A percentile compares a stretch with the other conserved stretches of the same genome.
Conservation (phyloP, 2,797 vertebrate species). For the Spinus olivaceus region DNA sequence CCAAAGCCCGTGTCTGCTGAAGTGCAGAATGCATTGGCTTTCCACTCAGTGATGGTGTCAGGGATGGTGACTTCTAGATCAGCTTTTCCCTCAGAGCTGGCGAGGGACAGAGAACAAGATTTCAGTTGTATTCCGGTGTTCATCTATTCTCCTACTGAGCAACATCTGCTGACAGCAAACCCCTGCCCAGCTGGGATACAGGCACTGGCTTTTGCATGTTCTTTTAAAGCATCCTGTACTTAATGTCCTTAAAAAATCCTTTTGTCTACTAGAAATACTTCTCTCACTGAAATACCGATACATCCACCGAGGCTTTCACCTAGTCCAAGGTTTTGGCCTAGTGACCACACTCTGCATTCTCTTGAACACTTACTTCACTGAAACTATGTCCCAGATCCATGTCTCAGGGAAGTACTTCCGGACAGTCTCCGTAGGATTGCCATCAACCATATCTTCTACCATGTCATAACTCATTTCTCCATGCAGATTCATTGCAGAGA, state of each 20-base stretch:
- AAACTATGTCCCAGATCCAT: slow-evolving; percentile 72
- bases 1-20: slow-evolving; percentile 78
- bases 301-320: neutral
- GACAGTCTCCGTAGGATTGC: neutral
- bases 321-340: neutral
- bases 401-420: slow-evolving; percentile 77
- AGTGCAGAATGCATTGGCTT: slow-evolving; percentile 69
- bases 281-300: neutral
- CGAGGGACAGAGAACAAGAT: neutral
- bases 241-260: neutral
- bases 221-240: neutral
- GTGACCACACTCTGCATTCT: neutral
- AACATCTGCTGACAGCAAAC: neutral
- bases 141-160: neutral
- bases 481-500: neutral
- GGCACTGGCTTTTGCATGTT: neutral
- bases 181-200: neutral
- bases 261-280: neutral
- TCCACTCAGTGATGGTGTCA: slow-evolving; percentile 79
- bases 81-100: slow-evolving; percentile 60
- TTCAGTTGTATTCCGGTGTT: neutral
- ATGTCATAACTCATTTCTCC: neutral
- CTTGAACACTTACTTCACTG: slow-evolving; percentile 54
- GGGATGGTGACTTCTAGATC: slow-evolving; percentile 65
- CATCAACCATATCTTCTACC: neutral